phyloP scores from a whole-genome alignment of 2,113 vertebrate species.

The Peromyscus leucopus region DNA sequence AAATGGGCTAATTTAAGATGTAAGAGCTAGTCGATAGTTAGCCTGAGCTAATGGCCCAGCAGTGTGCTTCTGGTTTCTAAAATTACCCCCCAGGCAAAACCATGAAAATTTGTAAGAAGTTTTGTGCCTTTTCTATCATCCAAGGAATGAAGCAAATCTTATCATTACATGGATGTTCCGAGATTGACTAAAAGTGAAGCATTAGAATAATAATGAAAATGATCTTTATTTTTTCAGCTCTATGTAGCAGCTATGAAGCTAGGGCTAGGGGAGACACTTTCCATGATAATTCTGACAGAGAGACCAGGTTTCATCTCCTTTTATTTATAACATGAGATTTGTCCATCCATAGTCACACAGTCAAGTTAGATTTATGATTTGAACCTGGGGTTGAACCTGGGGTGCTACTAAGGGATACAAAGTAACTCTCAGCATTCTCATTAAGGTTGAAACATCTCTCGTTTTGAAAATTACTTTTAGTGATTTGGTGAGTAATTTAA shows the following conservation, averaged over 20 bases:
- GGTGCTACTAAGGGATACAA: neutral
- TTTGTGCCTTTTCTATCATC: neutral
- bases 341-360: neutral
- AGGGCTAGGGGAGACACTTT: neutral
- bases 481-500: neutral
- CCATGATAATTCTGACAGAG: neutral
- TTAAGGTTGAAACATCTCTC: neutral
- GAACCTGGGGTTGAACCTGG: neutral
- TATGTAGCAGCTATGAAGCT: neutral
- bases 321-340: neutral
- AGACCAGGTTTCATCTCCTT: neutral
- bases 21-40: too few species aligned
- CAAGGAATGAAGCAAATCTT: conserved; percentile 11
- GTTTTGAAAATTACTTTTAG: conserved; percentile 9
- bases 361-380: neutral
- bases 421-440: neutral
- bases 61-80: neutral
- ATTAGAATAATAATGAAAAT: neutral
- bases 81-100: neutral
- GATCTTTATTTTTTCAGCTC: neutral
- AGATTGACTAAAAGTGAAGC: neutral
- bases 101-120: neutral
- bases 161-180: neutral
- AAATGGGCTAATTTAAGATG: too few species aligned
- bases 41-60: too few species aligned